A percentile compares a stretch with the other conserved stretches of the same genome.
Evolutionary conservation across 2,113 vertebrate genomes (phyloP).

Genomic region (Stictonetta naevosa): DNA sequence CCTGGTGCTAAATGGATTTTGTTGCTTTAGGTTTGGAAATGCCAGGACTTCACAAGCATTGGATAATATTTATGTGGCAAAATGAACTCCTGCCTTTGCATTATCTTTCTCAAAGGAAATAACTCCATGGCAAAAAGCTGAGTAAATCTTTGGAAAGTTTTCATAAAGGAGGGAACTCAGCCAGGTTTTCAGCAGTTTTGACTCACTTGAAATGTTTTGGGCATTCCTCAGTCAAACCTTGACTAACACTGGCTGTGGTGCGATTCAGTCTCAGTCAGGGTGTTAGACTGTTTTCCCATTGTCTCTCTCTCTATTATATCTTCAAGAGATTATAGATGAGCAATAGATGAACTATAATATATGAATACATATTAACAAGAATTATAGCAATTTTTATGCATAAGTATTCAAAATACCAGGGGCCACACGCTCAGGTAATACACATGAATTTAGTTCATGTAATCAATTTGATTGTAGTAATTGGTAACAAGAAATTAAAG

Average conservation of each 20-base stretch:
- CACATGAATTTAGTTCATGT: conserved; percentile 49
- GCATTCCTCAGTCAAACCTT: conserved; percentile 51
- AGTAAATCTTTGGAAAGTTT: conserved; percentile 42
- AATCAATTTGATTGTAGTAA: conserved; percentile 49
- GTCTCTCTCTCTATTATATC: conserved; percentile 62
- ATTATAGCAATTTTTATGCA: conserved; percentile 45
- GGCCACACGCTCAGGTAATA: conserved; percentile 21
- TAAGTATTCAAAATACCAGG: conserved; percentile 51
- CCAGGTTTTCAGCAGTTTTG: conserved; percentile 24
- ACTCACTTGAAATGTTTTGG: neutral
- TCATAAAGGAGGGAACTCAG: neutral
- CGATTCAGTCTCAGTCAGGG: conserved; percentile 43
- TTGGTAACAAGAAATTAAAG: conserved; percentile 37
- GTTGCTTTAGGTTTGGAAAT: neutral
- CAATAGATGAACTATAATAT: conserved; percentile 46
- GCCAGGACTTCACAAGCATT: neutral
- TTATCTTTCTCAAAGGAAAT: conserved; percentile 11
- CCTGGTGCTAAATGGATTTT: neutral
- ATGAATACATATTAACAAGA: conserved; percentile 59
- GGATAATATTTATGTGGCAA: neutral
- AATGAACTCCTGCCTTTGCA: neutral
- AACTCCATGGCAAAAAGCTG: neutral
- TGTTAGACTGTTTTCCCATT: conserved; percentile 38
- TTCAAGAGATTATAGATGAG: conserved; percentile 45
- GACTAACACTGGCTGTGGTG: conserved; percentile 23